These are phyloP conservation scores for Chymomyza fuscimana DNA, from an alignment of 2,888 invertebrate species.

Conservation along the genomic window DNA sequence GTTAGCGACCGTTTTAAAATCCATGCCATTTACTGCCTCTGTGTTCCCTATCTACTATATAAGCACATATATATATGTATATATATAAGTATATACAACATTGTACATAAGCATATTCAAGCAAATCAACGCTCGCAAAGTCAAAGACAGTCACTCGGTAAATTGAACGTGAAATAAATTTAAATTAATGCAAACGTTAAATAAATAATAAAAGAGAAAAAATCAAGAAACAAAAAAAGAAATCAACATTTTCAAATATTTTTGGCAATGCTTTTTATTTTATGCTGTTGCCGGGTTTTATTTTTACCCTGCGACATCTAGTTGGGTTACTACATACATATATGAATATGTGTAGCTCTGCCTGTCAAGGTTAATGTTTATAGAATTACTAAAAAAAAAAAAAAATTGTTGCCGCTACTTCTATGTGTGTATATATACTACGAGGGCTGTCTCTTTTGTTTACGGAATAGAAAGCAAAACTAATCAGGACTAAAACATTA, in stretches of 20 bases:
- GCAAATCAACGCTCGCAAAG: neutral
- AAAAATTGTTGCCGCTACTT: too few relatives aligned
- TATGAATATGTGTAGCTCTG: too few relatives aligned
- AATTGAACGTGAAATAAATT: neutral
- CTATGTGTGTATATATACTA: too few relatives aligned
- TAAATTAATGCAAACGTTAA: neutral
- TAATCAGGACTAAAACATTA: too few relatives aligned
- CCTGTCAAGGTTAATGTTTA: too few relatives aligned
- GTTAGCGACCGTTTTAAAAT: neutral
- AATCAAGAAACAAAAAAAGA: neutral
- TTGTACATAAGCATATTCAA: constrained; percentile 33
- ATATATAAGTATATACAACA: constrained; percentile 8
- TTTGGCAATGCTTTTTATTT: neutral
- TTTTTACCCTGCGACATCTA: neutral
- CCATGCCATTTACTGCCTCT: neutral
- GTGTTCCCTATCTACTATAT: constrained; percentile 15
- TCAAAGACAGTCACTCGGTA: neutral
- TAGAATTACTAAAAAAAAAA: too few relatives aligned
- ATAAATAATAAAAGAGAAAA: neutral
- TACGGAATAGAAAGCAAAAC: too few relatives aligned
- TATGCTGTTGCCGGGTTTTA: neutral
- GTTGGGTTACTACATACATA: too few relatives aligned
- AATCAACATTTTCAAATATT: neutral
- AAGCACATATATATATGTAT: constrained; percentile 14
- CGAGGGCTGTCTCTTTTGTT: too few relatives aligned